Evolutionary conservation across 2,888 invertebrate species (phyloP).

Genomic region (Diarsia rubi): DNA sequence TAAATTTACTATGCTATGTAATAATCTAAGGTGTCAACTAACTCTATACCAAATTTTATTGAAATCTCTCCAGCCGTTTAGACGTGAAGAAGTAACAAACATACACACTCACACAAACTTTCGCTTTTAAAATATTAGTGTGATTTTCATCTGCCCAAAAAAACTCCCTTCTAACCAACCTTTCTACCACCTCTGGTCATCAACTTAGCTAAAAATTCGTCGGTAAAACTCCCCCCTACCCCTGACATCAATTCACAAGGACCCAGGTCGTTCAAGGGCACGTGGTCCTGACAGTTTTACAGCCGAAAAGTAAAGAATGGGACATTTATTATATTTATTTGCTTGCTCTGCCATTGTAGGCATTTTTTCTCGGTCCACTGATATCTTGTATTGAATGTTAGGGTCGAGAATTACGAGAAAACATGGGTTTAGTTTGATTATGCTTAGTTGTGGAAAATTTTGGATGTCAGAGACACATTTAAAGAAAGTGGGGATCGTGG

Average conservation of each 20-base stretch:
- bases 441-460: background rate
- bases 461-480: background rate
- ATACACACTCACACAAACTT: too few relatives aligned
- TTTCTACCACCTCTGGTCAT: background rate
- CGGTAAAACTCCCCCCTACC: conserved; percentile 1
- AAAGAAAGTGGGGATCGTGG: too few relatives aligned
- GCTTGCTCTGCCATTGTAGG: conserved; percentile 75
- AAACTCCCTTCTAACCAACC: background rate
- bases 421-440: conserved; percentile 8
- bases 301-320: conserved; percentile 87
- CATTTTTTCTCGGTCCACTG: conserved; percentile 79
- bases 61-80: too few relatives aligned
- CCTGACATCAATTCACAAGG: conserved; percentile 56
- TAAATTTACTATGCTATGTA: too few relatives aligned
- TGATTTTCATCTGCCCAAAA: too few relatives aligned
- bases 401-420: conserved; percentile 33
- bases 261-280: conserved; percentile 80
- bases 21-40: too few relatives aligned
- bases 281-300: conserved; percentile 88
- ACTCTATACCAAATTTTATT: too few relatives aligned
- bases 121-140: too few relatives aligned
- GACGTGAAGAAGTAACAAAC: too few relatives aligned
- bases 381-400: conserved; percentile 79
- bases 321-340: conserved; percentile 90
- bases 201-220: conserved; percentile 21